Evolutionary conservation across 2,888 invertebrate genomes (phyloP).

Genomic region (Deilephila porcellus): DNA sequence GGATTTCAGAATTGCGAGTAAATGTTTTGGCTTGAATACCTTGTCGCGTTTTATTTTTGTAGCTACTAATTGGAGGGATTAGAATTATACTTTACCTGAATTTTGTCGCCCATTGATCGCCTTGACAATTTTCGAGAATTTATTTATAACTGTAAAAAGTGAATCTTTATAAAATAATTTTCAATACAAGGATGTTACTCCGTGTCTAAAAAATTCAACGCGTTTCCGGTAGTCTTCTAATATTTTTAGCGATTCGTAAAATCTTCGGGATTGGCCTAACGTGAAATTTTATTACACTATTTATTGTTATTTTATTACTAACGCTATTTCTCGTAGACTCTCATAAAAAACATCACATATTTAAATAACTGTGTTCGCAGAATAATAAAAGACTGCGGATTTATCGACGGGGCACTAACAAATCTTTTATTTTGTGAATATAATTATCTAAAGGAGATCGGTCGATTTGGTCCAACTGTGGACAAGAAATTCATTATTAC

Average conservation of each 20-base stretch:
- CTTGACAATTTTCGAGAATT: too few species aligned
- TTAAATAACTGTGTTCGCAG: not conserved
- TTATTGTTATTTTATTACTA: conserved; percentile 15
- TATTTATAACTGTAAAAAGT: too few species aligned
- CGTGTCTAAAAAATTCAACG: not conserved
- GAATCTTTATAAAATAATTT: not conserved
- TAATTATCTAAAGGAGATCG: too few species aligned
- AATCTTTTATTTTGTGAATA: too few species aligned
- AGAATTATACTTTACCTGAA: not conserved
- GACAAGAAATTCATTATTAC: too few species aligned
- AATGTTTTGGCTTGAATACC: conserved; percentile 14
- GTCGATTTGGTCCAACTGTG: too few species aligned
- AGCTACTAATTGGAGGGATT: not conserved
- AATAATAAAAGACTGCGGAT: too few species aligned
- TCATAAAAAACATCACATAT: conserved; percentile 11
- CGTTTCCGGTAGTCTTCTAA: not conserved
- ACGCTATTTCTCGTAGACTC: not conserved
- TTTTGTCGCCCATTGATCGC: too few species aligned
- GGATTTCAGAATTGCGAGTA: conserved; percentile 15
- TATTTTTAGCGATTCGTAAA: conserved; percentile 3
- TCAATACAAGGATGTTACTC: not conserved
- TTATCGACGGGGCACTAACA: too few species aligned
- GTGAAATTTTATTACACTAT: conserved; percentile 6
- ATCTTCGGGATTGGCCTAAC: not conserved
- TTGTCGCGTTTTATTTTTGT: conserved; percentile 8